A percentile compares a stretch with the other conserved stretches of the same genome.
Evolutionary conservation across 2,797 vertebrate genomes (phyloP).

Genomic region (Neosalanx taihuensis): DNA sequence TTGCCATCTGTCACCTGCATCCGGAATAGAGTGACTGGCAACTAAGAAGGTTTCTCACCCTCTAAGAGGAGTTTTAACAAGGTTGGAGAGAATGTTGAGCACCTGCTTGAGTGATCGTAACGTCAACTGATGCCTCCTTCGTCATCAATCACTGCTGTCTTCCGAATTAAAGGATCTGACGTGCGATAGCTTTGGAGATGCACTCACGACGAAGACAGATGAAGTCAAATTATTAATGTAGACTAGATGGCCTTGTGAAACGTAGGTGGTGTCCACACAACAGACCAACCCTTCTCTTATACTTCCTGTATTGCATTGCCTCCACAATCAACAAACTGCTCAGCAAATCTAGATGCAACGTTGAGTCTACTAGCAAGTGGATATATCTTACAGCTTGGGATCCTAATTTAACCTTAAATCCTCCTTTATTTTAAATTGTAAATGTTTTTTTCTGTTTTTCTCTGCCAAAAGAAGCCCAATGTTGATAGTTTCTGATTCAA

Average conservation of each 20-base stretch:
- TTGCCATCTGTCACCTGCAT: constrained; percentile 43
- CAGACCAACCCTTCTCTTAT: constrained; percentile 34
- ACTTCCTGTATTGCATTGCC: no score
- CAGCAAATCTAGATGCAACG: no score
- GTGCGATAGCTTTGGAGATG: constrained; percentile 53
- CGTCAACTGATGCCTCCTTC: constrained; percentile 53
- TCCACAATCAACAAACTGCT: no score
- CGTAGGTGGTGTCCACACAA: constrained; percentile 39
- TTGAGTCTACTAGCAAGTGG: no score
- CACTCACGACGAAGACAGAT: constrained; percentile 59
- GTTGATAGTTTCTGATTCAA: background rate
- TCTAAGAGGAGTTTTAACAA: constrained; percentile 64
- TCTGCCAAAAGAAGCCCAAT: background rate
- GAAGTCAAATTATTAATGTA: constrained; percentile 63
- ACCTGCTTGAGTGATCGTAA: constrained; percentile 64
- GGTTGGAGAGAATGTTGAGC: constrained; percentile 53
- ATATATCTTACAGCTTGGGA: no score
- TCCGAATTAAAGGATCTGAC: constrained; percentile 66
- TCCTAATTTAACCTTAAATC: no score
- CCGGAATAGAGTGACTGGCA: constrained; percentile 29
- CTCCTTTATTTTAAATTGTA: no score
- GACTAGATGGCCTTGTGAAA: constrained; percentile 42
- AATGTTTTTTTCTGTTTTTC: no score
- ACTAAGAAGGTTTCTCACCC: constrained; percentile 38
- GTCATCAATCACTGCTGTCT: constrained; percentile 68